A percentile compares a stretch with the other conserved stretches of the same genome.
Conservation (phyloP, 2,888 invertebrate genomes). For the Eupithecia dodoneata region DNA sequence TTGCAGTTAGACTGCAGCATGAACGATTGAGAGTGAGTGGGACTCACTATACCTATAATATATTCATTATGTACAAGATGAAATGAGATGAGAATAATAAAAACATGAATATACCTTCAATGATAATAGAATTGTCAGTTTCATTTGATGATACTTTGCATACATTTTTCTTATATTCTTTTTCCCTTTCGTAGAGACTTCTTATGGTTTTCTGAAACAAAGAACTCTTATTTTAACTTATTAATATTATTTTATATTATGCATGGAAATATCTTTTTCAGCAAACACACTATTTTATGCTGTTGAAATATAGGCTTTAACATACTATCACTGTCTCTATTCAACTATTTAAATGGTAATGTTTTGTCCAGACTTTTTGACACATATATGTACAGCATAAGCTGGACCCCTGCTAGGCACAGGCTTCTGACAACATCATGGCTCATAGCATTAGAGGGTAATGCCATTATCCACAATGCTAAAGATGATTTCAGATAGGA, state of each 20-base stretch:
- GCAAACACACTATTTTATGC: neutral
- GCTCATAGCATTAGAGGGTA: neutral
- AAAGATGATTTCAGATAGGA: too few species aligned
- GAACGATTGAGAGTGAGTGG: too few species aligned
- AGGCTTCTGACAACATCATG: neutral
- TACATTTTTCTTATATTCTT: conserved; percentile 69
- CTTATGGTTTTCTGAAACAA: conserved; percentile 73
- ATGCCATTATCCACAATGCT: too few species aligned
- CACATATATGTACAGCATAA: neutral
- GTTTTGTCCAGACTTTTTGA: neutral
- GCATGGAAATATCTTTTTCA: neutral
- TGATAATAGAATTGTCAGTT: conserved; percentile 61
- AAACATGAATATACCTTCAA: conserved; percentile 61
- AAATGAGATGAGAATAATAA: neutral
- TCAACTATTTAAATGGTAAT: neutral
- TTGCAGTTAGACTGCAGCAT: too few species aligned
- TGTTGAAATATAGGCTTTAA: neutral
- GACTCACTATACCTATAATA: too few species aligned
- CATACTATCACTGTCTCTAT: neutral
- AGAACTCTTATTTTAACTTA: neutral
- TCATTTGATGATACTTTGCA: conserved; percentile 53
- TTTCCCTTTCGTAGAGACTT: conserved; percentile 68
- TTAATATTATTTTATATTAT: neutral
- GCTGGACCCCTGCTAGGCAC: neutral
- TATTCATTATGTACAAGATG: too few species aligned